Conservation (phyloP, 2,113 vertebrate species). For the Notechis scutatus region DNA sequence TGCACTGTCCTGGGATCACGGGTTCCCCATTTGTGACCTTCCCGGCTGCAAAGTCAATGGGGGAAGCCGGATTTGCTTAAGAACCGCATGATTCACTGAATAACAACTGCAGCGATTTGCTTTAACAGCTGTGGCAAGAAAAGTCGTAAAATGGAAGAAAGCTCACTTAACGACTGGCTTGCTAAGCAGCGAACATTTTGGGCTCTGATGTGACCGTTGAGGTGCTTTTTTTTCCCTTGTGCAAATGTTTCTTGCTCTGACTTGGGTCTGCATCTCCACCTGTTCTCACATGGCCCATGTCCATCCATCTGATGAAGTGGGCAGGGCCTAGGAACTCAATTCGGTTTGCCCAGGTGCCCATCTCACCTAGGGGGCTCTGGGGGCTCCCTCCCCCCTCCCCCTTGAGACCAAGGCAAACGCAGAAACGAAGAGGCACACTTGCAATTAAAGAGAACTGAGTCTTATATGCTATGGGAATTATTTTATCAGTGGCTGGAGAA, state of each 20-base stretch:
- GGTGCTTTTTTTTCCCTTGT: not conserved
- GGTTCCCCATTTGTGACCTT: not conserved
- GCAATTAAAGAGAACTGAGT: too few relatives aligned
- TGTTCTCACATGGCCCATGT: rapidly evolving
- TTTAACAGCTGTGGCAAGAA: not conserved
- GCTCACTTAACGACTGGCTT: not conserved
- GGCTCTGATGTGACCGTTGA: too few relatives aligned
- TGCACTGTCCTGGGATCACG: too few relatives aligned
- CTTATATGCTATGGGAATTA: too few relatives aligned
- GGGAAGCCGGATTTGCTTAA: not conserved
- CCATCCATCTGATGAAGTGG: not conserved
- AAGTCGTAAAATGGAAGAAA: not conserved
- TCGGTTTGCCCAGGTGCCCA: not conserved
- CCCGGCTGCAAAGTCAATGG: too few relatives aligned
- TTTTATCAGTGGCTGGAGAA: too few relatives aligned
- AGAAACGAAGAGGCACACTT: too few relatives aligned
- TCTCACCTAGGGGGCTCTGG: too few relatives aligned
- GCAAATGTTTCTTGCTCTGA: not conserved
- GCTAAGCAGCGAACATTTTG: not conserved
- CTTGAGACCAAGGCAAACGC: not conserved
- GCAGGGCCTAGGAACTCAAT: not conserved
- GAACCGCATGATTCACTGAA: too few relatives aligned
- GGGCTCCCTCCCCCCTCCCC: too few relatives aligned
- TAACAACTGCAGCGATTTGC: too few relatives aligned
- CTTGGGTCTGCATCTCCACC: not conserved